Conservation (phyloP, 1,140 invertebrate genomes). For the Drosophila guanche region DNA sequence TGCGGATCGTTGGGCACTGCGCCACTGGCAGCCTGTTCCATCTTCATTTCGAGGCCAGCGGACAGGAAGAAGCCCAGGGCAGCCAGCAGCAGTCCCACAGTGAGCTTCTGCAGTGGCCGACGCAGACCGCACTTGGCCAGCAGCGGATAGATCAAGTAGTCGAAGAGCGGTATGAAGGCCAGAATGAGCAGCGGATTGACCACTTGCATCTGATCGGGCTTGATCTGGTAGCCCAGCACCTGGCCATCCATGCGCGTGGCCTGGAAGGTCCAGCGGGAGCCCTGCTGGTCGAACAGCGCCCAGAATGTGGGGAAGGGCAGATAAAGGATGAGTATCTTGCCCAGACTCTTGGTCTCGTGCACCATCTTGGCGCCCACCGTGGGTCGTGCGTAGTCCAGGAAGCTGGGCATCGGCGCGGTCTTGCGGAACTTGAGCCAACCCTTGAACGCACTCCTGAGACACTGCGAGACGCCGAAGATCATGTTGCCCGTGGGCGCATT, state of each 20-base stretch:
- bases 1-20: conserved; percentile 84
- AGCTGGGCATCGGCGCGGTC: conserved; percentile 85
- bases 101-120: conserved; percentile 90
- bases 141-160: conserved; percentile 88
- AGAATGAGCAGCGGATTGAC: conserved; percentile 94
- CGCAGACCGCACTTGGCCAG: conserved; percentile 84
- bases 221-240: conserved; percentile 87
- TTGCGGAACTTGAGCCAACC: conserved; percentile 85
- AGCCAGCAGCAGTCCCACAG: conserved; percentile 92
- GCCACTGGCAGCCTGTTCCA: conserved; percentile 88
- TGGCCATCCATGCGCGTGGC: conserved; percentile 94
- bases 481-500: conserved; percentile 93
- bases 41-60: conserved; percentile 91
- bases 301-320: conserved; percentile 93
- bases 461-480: conserved; percentile 89
- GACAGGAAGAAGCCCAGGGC: conserved; percentile 93
- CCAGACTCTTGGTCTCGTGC: conserved; percentile 88
- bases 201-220: conserved; percentile 96
- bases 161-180: conserved; percentile 93
- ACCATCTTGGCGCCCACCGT: conserved; percentile 87
- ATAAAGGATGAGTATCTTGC: conserved; percentile 89
- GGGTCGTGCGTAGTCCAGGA: conserved; percentile 92
- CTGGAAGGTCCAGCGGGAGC: conserved; percentile 97
- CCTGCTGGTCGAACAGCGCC: conserved; percentile 93
- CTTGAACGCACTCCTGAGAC: conserved; percentile 86